A percentile compares a stretch with the other conserved stretches of the same genome.
Evolutionary conservation across 1,140 invertebrate genomes (phyloP).

Genomic region (Drosophila sturtevanti): DNA sequence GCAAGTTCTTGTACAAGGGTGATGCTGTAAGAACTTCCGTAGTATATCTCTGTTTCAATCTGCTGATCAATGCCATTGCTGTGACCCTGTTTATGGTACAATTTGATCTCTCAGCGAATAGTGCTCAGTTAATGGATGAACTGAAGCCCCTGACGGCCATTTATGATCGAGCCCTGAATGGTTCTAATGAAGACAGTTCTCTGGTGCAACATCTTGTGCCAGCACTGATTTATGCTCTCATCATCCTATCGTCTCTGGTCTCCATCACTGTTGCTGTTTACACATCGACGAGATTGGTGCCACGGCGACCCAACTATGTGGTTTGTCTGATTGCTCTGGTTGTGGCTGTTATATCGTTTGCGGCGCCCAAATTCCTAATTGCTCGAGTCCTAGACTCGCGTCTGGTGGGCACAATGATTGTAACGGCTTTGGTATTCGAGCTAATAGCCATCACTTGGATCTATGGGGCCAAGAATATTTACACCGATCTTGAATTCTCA

Average conservation of each 20-base stretch:
- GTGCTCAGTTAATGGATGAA: conserved; percentile 63
- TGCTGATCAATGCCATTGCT: conserved; percentile 79
- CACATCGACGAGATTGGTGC: conserved; percentile 73
- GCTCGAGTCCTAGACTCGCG: conserved; percentile 73
- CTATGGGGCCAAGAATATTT: conserved; percentile 82
- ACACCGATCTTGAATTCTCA: conserved; percentile 81
- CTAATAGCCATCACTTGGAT: conserved; percentile 80
- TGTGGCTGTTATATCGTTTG: conserved; percentile 69
- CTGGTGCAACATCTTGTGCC: conserved; percentile 65
- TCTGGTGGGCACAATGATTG: conserved; percentile 73
- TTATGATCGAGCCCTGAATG: conserved; percentile 69
- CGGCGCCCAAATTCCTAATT: conserved; percentile 73
- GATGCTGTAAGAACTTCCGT: conserved; percentile 80
- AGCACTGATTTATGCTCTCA: conserved; percentile 63
- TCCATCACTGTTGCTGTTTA: conserved; percentile 76
- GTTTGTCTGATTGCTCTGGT: conserved; percentile 75
- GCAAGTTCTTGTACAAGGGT: conserved; percentile 82
- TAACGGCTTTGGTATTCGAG: conserved; percentile 77
- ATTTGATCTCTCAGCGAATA: conserved; percentile 66
- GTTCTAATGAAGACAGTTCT: conserved; percentile 34
- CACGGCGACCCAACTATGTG: conserved; percentile 76
- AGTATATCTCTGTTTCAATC: conserved; percentile 81
- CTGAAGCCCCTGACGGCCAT: conserved; percentile 79
- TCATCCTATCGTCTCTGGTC: conserved; percentile 69
- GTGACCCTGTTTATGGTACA: conserved; percentile 81